Evolutionary conservation across 1,140 invertebrate species (phyloP).

Genomic region (Bactericera cockerelli): DNA sequence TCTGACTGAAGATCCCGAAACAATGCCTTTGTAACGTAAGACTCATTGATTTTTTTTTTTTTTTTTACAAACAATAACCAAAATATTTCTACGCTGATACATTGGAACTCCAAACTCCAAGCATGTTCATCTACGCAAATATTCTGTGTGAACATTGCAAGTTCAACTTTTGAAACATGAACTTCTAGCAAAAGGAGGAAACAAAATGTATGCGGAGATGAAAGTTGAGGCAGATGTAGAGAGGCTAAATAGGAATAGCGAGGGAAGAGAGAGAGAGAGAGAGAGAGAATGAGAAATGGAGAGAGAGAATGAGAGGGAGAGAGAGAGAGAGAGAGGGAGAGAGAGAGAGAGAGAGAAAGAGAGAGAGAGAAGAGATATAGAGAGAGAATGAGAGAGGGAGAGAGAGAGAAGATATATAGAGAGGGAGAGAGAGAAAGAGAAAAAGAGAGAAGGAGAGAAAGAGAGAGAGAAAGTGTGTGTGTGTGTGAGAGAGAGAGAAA

Average conservation of each 20-base stretch:
- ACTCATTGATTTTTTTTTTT: no score
- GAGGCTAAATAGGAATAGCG: no score
- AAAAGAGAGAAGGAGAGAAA: no score
- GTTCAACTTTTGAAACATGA: constrained; percentile 1
- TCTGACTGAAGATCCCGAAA: no score
- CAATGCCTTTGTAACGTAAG: no score
- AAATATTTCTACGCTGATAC: no score
- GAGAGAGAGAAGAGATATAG: no score
- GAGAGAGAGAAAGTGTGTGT: no score
- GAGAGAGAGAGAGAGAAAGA: not conserved
- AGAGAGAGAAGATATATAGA: not conserved
- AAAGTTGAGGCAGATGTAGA: not conserved
- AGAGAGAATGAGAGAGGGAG: not conserved
- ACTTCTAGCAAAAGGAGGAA: not conserved
- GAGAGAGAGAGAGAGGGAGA: not conserved
- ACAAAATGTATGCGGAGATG: not conserved
- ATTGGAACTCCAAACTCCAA: no score
- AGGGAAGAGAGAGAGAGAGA: not conserved
- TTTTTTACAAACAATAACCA: no score
- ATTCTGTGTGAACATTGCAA: no score
- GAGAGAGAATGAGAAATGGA: not conserved
- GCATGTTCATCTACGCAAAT: no score
- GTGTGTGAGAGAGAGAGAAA: not conserved
- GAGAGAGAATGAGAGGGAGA: not conserved
- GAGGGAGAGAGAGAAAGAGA: not conserved